phyloP scores from a whole-genome alignment of 2,113 vertebrate species.

The Haplotaxodon microlepis region DNA sequence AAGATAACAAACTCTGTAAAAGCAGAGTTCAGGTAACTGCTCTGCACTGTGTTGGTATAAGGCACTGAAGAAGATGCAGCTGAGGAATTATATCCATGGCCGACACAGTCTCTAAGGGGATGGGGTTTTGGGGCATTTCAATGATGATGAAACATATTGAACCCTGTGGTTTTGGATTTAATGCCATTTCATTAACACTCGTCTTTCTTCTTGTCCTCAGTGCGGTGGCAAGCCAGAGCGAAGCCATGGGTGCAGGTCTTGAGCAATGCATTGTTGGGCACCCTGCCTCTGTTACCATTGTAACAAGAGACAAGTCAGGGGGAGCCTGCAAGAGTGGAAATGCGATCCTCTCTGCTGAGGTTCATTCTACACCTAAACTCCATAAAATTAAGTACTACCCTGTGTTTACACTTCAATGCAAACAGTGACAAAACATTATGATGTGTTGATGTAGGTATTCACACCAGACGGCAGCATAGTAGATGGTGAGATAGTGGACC shows the following conservation, averaged over 20 bases:
- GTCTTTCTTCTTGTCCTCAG: slow-evolving; percentile 42
- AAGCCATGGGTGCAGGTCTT: slow-evolving; percentile 88
- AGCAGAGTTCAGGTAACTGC: not conserved
- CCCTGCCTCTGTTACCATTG: slow-evolving; percentile 89
- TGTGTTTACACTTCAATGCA: not conserved
- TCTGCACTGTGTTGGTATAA: not conserved
- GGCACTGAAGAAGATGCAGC: not conserved
- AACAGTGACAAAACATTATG: fast-evolving
- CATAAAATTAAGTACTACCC: fast-evolving
- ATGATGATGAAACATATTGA: not conserved
- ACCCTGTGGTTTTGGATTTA: fast-evolving
- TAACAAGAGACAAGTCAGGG: slow-evolving; percentile 94
- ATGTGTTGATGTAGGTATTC: slow-evolving; percentile 64
- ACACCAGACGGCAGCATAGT: slow-evolving; percentile 93
- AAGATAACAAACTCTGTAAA: not conserved
- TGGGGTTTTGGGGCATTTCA: not conserved
- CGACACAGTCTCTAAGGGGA: not conserved
- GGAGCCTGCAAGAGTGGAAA: slow-evolving; percentile 92
- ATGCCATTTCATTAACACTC: fast-evolving
- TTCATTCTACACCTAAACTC: not conserved
- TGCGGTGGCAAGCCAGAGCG: slow-evolving; percentile 93
- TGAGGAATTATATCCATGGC: not conserved
- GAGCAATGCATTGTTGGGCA: slow-evolving; percentile 89
- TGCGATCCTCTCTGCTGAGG: slow-evolving; percentile 89
- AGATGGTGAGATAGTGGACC: slow-evolving; percentile 92